Evolutionary conservation across 2,797 vertebrate species (phyloP).

Genomic region (Siniperca scherzeri): DNA sequence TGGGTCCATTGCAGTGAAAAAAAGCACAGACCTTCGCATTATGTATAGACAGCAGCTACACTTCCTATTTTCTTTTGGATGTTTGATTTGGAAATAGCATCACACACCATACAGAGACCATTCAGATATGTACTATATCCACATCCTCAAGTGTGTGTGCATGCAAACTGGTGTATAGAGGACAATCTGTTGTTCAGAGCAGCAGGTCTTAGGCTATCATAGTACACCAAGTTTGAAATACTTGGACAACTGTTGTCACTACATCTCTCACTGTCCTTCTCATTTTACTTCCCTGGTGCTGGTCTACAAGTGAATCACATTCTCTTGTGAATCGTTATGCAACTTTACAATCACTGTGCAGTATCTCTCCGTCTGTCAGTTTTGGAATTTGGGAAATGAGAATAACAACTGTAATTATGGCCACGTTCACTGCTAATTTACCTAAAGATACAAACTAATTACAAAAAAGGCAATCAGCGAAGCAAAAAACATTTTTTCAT

Average conservation of each 20-base stretch:
- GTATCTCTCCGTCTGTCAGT: conserved; percentile 4
- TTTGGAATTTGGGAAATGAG: not conserved
- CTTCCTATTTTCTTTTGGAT: not conserved
- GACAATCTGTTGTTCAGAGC: conserved; percentile 6
- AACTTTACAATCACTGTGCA: conserved; percentile 1
- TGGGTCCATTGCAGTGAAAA: not conserved
- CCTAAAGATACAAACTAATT: not conserved
- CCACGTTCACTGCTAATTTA: conserved; percentile 14
- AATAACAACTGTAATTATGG: conserved; percentile 5
- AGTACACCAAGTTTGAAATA: conserved; percentile 15
- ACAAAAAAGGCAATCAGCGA: conserved; percentile 9
- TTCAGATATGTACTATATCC: conserved; percentile 3
- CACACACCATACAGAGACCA: not conserved
- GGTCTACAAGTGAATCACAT: conserved; percentile 20
- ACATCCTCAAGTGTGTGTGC: not conserved
- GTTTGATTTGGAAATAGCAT: conserved; percentile 3
- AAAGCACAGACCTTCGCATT: conserved; percentile 10
- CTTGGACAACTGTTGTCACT: conserved; percentile 37
- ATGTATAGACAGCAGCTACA: not conserved
- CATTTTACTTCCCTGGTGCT: conserved; percentile 7
- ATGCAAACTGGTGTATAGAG: conserved; percentile 1
- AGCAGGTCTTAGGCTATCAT: conserved; percentile 27
- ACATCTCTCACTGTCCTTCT: conserved; percentile 38
- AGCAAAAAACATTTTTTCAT: not conserved
- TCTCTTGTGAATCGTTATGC: conserved; percentile 17